Evolutionary conservation across 2,888 invertebrate genomes (phyloP).

Genomic region (Odontocerum albicorne): DNA sequence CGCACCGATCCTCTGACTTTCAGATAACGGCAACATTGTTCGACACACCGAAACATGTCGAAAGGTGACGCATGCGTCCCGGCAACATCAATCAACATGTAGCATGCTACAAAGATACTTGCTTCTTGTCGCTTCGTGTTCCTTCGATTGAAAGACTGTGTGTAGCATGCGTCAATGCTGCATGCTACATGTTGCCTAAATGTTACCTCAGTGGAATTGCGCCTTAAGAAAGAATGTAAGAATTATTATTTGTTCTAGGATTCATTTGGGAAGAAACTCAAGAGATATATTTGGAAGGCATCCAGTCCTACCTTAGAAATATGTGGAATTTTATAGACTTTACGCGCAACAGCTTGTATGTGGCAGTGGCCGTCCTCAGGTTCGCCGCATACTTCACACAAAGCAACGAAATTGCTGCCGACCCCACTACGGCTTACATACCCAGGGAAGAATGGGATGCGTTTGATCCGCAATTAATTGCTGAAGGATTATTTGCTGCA

Average conservation of each 20-base stretch:
- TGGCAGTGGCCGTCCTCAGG: slow-evolving; percentile 68
- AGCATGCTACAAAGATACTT: no score
- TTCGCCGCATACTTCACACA: slow-evolving; percentile 78
- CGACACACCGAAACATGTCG: no score
- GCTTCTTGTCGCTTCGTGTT: no score
- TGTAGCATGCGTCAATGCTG: no score
- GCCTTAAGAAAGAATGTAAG: no score
- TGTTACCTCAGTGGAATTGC: no score
- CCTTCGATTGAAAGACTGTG: no score
- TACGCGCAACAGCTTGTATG: slow-evolving; percentile 84
- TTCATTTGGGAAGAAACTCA: slow-evolving; percentile 92
- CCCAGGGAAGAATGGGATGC: slow-evolving; percentile 88
- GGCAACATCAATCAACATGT: no score
- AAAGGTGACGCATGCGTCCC: no score
- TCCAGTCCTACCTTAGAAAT: slow-evolving; percentile 82
- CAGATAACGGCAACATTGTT: no score
- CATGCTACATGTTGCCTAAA: no score
- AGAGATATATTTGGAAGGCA: slow-evolving; percentile 87
- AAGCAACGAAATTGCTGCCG: slow-evolving; percentile 63
- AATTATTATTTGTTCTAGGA: slow-evolving; percentile 57
- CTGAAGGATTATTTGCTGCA: slow-evolving; percentile 91
- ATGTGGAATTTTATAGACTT: slow-evolving; percentile 98
- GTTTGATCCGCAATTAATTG: slow-evolving; percentile 91
- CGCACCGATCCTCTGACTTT: no score
- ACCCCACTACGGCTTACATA: slow-evolving; percentile 72